These are phyloP conservation scores for Vidua chalybeata DNA, from an alignment of 2,113 vertebrate genomes.

Conservation along the genomic window DNA sequence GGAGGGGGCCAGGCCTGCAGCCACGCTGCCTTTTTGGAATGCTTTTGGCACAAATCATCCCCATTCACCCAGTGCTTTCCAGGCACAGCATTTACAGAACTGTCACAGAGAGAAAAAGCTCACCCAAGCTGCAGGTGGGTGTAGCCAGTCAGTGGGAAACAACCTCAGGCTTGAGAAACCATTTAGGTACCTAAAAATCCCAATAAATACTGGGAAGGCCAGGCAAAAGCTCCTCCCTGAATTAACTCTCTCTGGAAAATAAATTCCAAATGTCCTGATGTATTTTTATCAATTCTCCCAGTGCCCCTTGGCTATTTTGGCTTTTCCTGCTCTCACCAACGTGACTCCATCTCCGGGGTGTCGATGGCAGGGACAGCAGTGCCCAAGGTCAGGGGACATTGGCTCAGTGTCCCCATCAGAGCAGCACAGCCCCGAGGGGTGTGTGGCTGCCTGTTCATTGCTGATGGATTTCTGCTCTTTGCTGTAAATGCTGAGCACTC, in stretches of 20 bases:
- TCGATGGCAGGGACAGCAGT: neutral
- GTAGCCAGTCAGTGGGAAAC: accelerated
- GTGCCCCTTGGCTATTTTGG: neutral
- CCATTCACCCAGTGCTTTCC: neutral
- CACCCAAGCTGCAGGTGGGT: neutral
- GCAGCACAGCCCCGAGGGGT: neutral
- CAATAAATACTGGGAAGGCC: neutral
- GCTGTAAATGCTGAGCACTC: neutral
- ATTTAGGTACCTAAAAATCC: neutral
- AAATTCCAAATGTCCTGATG: neutral
- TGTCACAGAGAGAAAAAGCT: neutral
- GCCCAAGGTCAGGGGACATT: neutral
- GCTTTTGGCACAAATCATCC: neutral
- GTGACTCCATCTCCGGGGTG: neutral
- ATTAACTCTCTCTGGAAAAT: neutral
- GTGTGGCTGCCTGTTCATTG: neutral
- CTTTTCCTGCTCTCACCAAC: neutral
- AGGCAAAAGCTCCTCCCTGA: neutral
- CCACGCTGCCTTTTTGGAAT: neutral
- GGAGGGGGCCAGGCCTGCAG: neutral
- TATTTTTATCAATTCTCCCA: neutral
- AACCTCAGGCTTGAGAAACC: neutral
- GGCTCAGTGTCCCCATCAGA: neutral
- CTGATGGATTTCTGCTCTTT: neutral
- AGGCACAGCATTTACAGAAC: neutral